A percentile compares a stretch with the other conserved stretches of the same genome.
Conservation (phyloP, 2,797 vertebrate genomes). For the Nyctalus aviator region DNA sequence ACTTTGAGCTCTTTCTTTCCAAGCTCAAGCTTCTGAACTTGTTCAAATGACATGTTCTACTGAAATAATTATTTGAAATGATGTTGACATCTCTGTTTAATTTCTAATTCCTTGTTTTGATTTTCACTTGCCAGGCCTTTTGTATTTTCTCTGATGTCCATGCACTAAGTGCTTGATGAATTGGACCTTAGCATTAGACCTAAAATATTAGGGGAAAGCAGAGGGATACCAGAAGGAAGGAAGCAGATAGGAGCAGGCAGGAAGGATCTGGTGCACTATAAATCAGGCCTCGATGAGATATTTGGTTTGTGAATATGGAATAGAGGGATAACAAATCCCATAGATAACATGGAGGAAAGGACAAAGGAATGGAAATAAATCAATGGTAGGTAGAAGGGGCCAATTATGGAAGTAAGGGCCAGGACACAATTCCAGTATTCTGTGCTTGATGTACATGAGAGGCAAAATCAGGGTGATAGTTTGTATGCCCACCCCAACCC, state of each 20-base stretch:
- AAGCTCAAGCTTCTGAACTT: background rate
- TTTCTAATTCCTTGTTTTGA: slow-evolving; percentile 55
- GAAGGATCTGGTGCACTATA: background rate
- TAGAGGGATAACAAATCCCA: background rate
- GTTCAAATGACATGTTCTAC: slow-evolving; percentile 21
- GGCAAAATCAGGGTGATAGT: background rate
- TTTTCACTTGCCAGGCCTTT: background rate
- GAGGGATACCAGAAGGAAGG: background rate
- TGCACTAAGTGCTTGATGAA: background rate
- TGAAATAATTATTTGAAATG: slow-evolving; percentile 42
- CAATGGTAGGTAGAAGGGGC: background rate
- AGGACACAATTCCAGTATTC: background rate
- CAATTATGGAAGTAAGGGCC: background rate
- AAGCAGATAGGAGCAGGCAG: background rate
- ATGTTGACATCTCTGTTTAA: slow-evolving; percentile 21
- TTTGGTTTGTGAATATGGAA: background rate
- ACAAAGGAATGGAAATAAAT: background rate
- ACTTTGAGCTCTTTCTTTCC: slow-evolving; percentile 19
- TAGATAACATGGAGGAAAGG: background rate
- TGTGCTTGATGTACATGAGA: background rate
- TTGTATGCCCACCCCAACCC: background rate
- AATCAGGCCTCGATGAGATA: background rate
- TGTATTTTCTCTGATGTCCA: slow-evolving; percentile 15
- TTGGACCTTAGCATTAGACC: background rate
- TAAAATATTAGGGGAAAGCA: background rate